These are phyloP conservation scores for Dreissena polymorpha DNA, from an alignment of 1,140 invertebrate genomes.

Conservation along the genomic window DNA sequence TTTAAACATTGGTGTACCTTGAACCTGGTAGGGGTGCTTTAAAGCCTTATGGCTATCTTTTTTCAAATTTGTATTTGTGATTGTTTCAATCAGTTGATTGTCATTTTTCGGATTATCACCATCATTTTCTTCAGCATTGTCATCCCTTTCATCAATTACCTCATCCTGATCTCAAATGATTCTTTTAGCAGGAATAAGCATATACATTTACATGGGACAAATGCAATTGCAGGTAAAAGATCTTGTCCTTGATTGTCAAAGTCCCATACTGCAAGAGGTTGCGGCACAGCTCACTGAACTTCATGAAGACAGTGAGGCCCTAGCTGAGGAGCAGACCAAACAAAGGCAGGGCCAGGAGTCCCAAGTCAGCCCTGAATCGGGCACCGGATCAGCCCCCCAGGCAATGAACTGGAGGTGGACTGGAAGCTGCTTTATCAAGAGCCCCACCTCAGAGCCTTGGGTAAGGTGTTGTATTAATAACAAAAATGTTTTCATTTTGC, in stretches of 20 bases:
- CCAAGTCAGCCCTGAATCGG: background rate
- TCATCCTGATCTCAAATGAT: no score
- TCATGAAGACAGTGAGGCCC: conserved; percentile 34
- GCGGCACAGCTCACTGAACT: conserved; percentile 56
- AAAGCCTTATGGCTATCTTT: no score
- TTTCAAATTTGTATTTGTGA: no score
- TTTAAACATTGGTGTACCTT: no score
- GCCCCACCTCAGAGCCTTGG: conserved; percentile 85
- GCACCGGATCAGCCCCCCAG: conserved; percentile 7
- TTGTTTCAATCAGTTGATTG: no score
- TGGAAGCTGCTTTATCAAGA: conserved; percentile 75
- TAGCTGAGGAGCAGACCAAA: conserved; percentile 1
- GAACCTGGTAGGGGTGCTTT: no score
- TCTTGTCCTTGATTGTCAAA: conserved; percentile 70
- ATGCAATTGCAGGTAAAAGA: conserved; percentile 83
- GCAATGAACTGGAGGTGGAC: conserved; percentile 72
- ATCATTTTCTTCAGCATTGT: no score
- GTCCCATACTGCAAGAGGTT: conserved; percentile 64
- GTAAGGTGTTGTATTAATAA: conserved; percentile 56
- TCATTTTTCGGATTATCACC: no score
- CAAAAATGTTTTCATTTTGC: background rate
- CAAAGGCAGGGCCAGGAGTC: background rate
- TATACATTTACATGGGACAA: no score
- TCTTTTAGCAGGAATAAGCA: no score
- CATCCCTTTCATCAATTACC: no score